These are phyloP conservation scores for Anthophora plumipes DNA, from an alignment of 2,888 invertebrate species.

Conservation along the genomic window DNA sequence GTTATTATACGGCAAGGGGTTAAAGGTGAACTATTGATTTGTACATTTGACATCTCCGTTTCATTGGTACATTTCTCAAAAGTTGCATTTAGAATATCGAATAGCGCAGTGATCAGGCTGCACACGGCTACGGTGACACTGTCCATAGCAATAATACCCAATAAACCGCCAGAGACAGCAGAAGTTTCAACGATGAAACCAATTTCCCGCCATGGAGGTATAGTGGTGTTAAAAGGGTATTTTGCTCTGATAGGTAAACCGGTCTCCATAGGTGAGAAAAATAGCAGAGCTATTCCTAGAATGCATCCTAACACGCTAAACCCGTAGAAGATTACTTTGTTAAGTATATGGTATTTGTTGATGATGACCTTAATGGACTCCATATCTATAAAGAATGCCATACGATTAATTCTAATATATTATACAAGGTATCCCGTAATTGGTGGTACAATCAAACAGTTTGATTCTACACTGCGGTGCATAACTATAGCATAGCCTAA, in stretches of 20 bases:
- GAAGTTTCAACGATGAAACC: slow-evolving; percentile 68
- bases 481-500: too few species aligned
- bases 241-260: slow-evolving; percentile 76
- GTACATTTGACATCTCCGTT: too few species aligned
- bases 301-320: slow-evolving; percentile 63
- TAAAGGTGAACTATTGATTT: too few species aligned
- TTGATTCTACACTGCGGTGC: too few species aligned
- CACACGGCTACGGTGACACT: slow-evolving; percentile 61
- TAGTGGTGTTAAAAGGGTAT: slow-evolving; percentile 76
- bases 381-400: slow-evolving; percentile 8
- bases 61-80: slow-evolving; percentile 63
- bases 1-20: too few species aligned
- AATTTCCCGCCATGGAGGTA: slow-evolving; percentile 68
- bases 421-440: too few species aligned
- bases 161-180: slow-evolving; percentile 66
- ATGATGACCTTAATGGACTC: slow-evolving; percentile 41
- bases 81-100: slow-evolving; percentile 69
- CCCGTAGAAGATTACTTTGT: slow-evolving; percentile 61
- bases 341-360: slow-evolving; percentile 51
- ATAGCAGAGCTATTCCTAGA: slow-evolving; percentile 68
- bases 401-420: not conserved
- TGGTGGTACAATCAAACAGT: too few species aligned
- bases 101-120: slow-evolving; percentile 68
- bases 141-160: slow-evolving; percentile 74
- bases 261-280: slow-evolving; percentile 70